These are phyloP conservation scores for Eclectus roratus DNA, from an alignment of 2,113 vertebrate species.

Conservation along the genomic window DNA sequence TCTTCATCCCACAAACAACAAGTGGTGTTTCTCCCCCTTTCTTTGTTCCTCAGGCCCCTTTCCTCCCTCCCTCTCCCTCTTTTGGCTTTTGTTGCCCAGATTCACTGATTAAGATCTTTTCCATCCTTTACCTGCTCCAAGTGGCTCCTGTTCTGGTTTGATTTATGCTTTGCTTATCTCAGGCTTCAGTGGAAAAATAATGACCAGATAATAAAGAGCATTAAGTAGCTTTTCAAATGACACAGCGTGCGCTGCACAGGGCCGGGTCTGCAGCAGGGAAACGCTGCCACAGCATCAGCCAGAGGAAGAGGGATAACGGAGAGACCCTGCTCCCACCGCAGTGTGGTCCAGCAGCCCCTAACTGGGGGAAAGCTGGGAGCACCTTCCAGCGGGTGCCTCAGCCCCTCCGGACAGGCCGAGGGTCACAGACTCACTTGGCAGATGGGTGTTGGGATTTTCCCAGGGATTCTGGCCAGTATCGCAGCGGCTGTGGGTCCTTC, in stretches of 20 bases:
- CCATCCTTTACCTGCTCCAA: conserved; percentile 36
- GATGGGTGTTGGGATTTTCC: background rate
- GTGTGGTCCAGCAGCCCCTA: background rate
- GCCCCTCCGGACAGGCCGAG: accelerated
- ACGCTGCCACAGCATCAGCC: background rate
- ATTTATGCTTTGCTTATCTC: conserved; percentile 52
- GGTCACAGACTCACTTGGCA: background rate
- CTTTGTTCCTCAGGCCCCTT: background rate
- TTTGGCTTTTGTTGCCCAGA: conserved; percentile 21
- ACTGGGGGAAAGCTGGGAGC: background rate
- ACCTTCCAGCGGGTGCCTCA: background rate
- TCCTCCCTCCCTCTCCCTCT: background rate
- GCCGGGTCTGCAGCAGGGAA: background rate
- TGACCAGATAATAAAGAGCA: conserved; percentile 62
- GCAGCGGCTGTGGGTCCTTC: background rate
- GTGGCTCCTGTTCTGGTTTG: background rate
- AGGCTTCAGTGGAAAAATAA: conserved; percentile 54
- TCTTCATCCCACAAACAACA: conserved; percentile 43
- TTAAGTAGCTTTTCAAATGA: conserved; percentile 50
- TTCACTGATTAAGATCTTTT: conserved; percentile 19
- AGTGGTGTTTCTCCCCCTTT: conserved; percentile 45
- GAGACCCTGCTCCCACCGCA: background rate
- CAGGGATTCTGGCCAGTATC: accelerated
- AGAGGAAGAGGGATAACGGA: background rate
- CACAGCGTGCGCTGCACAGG: background rate